Conservation (phyloP, 1,140 invertebrate genomes). For the Polyergus mexicanus region DNA sequence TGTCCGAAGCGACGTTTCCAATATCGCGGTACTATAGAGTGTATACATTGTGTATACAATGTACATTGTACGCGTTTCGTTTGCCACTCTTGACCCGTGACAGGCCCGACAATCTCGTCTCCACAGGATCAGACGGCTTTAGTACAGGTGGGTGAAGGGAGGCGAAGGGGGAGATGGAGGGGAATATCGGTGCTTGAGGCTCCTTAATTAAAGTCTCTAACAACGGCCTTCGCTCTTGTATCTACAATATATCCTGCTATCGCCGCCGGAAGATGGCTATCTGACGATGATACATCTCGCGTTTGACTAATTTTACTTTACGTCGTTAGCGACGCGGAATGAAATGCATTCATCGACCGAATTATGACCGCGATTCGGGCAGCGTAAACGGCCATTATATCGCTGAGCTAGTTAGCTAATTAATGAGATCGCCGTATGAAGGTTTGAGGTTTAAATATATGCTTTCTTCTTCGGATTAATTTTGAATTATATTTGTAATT, state of each 20-base stretch:
- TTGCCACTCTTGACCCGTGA: slow-evolving; percentile 57
- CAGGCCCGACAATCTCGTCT: slow-evolving; percentile 72
- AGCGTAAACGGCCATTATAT: background rate
- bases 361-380: background rate
- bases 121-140: slow-evolving; percentile 65
- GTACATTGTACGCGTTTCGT: slow-evolving; percentile 58
- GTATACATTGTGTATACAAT: slow-evolving; percentile 29
- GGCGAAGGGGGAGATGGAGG: background rate
- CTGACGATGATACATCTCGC: slow-evolving; percentile 19
- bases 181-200: slow-evolving; percentile 57
- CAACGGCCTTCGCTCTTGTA: slow-evolving; percentile 63
- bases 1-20: slow-evolving; percentile 57
- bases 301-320: slow-evolving; percentile 54
- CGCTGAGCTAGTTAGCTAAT: background rate
- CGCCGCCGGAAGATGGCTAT: slow-evolving; percentile 22
- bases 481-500: background rate
- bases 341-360: slow-evolving; percentile 25
- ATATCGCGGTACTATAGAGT: slow-evolving; percentile 49
- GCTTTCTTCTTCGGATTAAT: too few species aligned
- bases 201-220: slow-evolving; percentile 76
- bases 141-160: background rate
- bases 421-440: background rate
- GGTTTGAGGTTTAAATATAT: background rate
- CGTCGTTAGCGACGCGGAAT: slow-evolving; percentile 5
- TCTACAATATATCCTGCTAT: slow-evolving; percentile 23